Percentiles rank a stretch among this genome's conserved stretches.
Conservation (phyloP, 2,797 vertebrate genomes). For the Parambassis ranga region DNA sequence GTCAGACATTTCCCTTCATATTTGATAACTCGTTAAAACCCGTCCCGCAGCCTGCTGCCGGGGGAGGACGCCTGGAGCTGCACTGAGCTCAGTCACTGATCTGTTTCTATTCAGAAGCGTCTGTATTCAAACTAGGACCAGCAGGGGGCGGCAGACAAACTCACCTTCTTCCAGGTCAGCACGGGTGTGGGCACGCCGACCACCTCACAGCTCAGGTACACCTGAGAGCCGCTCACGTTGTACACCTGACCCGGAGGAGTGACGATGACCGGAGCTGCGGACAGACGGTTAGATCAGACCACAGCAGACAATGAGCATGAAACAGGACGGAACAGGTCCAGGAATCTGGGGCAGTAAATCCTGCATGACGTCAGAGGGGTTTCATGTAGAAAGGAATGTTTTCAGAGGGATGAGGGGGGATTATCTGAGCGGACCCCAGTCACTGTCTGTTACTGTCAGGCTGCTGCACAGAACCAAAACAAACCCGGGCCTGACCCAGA, state of each 20-base stretch:
- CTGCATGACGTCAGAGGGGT: background rate
- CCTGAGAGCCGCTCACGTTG: slow-evolving; percentile 90
- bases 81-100: too few species aligned
- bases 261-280: slow-evolving; percentile 87
- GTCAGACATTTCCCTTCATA: too few species aligned
- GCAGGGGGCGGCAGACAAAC: background rate
- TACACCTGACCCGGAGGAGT: slow-evolving; percentile 88
- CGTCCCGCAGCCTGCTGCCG: too few species aligned
- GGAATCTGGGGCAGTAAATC: slow-evolving; percentile 3
- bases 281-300: background rate
- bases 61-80: too few species aligned
- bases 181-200: slow-evolving; percentile 91
- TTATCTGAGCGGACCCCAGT: background rate
- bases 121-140: too few species aligned
- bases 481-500: too few species aligned
- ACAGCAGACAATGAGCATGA: background rate
- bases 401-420: slow-evolving; percentile 22
- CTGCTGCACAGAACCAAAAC: background rate
- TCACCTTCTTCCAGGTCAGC: slow-evolving; percentile 93
- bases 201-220: slow-evolving; percentile 93
- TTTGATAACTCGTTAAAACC: too few species aligned
- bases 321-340: slow-evolving; percentile 19
- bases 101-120: too few species aligned
- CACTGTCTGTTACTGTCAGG: background rate
- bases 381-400: slow-evolving; percentile 46